Evolutionary conservation across 2,888 invertebrate species (phyloP), one percentile per base, ranked within the genome.

Genomic region (Melinaea menophilus): DNA sequence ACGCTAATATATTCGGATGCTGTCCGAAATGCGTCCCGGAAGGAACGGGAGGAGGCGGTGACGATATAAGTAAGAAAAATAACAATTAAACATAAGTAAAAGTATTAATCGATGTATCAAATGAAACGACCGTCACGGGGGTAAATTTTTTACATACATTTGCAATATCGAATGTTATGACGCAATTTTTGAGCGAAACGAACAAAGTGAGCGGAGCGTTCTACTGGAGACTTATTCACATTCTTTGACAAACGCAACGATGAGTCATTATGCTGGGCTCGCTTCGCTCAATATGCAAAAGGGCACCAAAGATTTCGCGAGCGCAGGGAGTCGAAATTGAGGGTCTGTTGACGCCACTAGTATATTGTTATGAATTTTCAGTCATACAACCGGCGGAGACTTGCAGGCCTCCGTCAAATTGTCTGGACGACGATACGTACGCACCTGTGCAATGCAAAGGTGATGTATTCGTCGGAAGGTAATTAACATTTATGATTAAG

Each of bases 371-470:
- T n/a, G 37, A 33, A 48, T 3, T 33, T 58, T 58, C 55, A 58
- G 34, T 46, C 55, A 33, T 64, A 58, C 48, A 35, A n/a, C 41
- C 64, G 55, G 31, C 47, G 5, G 69, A 72, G 47, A 75, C 70
- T 51, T 88, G 88, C 68, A 71, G 64, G 45, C 72, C 81, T 9
- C 82, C 85, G 0, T 73, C 79, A 0, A 84, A 72, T 61, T 94
- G 94, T 75, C 84, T 92, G 57, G 80, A 87, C 33, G 92, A 93
- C 74, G 94, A 93, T 11, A 80, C 80, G 13, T 94, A 90, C 82
- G 91, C 91, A 51, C 90, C 94, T 1, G 93, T 93, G 66, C 94
- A 94, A 77, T 94, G 94, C 77, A 94, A 93, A 83, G 94, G 94
- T 47, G 93, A 93, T 73, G 72, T 82, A 68, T 86, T 91, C 67